Evolutionary conservation across 2,797 vertebrate genomes (phyloP), one percentile per base, ranked within the genome.

Genomic region (Phyllotis vaccarum): DNA sequence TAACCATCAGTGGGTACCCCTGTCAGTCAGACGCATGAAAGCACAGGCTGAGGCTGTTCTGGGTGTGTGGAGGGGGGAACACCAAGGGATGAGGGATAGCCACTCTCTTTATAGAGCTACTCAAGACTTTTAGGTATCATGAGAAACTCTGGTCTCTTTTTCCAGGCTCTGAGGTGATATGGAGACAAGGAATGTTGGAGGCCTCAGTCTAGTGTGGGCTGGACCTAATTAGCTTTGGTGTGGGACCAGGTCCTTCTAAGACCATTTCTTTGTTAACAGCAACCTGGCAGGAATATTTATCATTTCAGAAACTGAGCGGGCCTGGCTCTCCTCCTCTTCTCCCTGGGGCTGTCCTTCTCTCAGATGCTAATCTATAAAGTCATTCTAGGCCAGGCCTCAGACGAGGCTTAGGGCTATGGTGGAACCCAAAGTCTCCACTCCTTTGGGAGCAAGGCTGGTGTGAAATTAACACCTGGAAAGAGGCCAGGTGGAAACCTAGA

Each of bases 191-290:
- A 76, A 49, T 89, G 54, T 90, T 94, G 89, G 78, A 91, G n/a
- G 72, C 62, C 78, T 93, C 88, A 14, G 93, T 98, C 98, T 95
- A 56, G 3, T 93, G 96, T 97, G 96, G 97, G 96, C 95, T 98
- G 97, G 96, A 97, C 94, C 89, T 96, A 95, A 98, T 98, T 97
- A 98, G 94, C 89, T 93, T 96, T 96, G 89, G 89, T 78, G 46
- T 70, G 60, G 66, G 86, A 96, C 87, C 76, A 93, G 86, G 79
- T 91, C 92, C 96, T 85, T 93, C 83, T 79, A 97, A 94, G 49
- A 75, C 56, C 75, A 87, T 93, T 2, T 0, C 64, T 86, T 93
- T 98, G 97, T 97, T 97, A 46, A 72, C 72, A 60, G 90, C 72
- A 94, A 94, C 52, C 91, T 95, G 94, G 96, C 66, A 92, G 91